Evolutionary conservation across 2,888 invertebrate species (phyloP), one percentile per base, ranked within the genome.

Genomic region (Alloscopus bannaensis): DNA sequence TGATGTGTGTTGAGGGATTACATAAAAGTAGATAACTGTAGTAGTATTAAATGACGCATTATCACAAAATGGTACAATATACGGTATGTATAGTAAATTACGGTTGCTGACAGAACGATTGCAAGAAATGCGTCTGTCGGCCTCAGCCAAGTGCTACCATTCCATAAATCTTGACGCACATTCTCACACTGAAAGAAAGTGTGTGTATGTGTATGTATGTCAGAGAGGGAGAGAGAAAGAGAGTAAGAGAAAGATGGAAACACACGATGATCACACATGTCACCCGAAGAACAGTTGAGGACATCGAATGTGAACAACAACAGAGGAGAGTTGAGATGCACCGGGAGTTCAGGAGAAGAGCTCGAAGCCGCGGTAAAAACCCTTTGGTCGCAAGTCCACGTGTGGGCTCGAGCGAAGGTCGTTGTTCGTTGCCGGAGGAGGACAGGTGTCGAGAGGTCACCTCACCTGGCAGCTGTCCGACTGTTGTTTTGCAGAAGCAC

Each of bases 401-500:
- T 65, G 68, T 1, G 29, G 36, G 20, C 45, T 65, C 24, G 40
- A 45, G 18, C 22, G n/a, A 57, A 28, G 57, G 13, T 20, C 31
- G 60, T 18, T 36, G 4, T 20, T 60, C 42, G 45, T 64, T 36
- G 24, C 22, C 24, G 50, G 31, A 31, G 65, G 52, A 36, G 40
- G 29, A 11, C 26, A 24, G 73, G 64, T 55, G 26, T 40, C 50
- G 22, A 65, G 62, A 57, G 81, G 84, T 86, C 86, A 86, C 84
- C 86, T 84, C 68, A 86, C 86, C 85, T 86, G 84, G 77, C 86
- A 86, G 71, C 84, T 83, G 70, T 86, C 84, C 24, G 84, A 82
- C n/a, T n/a, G n/a, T 57, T 78, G 84, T 60, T 84, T 84, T 6
- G 81, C 64, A 1, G 77, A 18, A 2, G 59, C 31, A 1, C 73